Evolutionary conservation across 2,888 invertebrate genomes (phyloP), one percentile per base, ranked within the genome.

Genomic region (Thera britannica): DNA sequence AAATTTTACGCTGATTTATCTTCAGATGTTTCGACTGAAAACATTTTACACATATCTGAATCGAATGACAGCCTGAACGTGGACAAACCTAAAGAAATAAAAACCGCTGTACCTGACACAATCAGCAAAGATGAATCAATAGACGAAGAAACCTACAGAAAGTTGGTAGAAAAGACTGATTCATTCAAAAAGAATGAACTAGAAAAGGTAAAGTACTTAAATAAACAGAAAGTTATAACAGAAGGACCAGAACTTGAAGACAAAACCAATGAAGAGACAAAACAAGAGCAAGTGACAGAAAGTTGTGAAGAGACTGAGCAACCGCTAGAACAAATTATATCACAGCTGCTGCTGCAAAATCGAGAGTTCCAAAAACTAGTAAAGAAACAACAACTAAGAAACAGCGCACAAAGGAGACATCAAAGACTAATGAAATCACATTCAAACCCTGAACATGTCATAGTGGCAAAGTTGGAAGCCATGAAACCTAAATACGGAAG

Each of bases 281-380:
- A 74, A 70, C 70, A 75, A 72, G 75, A 83, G 73, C 79, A 85
- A 69, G 78, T 83, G 9, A 74, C 76, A 60, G 89, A 89, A 75
- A 88, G 81, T 59, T 85, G 84, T 51, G 88, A 92, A 77, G 90
- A 90, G 68, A 80, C 79, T 34, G 94, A 94, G 80, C 96, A 94
- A 82, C 96, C 95, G 59, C 92, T 96, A 77, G 96, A 97, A 87
- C 94, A 97, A 87, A 96, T 98, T 58, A 97, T 98, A 60, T 96
- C 97, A 0, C 97, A 97, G 81, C 91, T 98, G 11, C 89, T 98
- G 4, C 96, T 97, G 95, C 96, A 97, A 83, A 97, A 97, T 80
- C 95, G 96, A 76, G 97, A 97, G 72, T 97, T 97, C 75, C 97
- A 97, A 75, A 96, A 96, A 73, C 94, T 97, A 55, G 90, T 97